Base-by-base conservation (phyloP, 2,113 vertebrate species). In the Lonchura striata region DNA sequence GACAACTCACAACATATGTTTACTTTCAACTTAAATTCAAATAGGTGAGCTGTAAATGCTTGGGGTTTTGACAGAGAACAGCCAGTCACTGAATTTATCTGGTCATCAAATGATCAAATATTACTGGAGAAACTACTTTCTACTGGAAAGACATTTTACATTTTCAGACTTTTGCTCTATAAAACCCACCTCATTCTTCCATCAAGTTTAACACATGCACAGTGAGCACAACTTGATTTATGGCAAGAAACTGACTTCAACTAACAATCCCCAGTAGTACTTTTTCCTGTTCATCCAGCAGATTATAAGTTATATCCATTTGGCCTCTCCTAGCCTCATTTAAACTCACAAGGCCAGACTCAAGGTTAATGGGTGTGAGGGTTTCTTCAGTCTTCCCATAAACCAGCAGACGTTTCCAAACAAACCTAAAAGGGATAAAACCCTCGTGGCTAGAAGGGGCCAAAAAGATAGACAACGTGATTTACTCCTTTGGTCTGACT, bases 81-180 rank as follows among this genome's bases (percentile, higher is more conserved):
- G 61, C 11, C 39, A 7, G 11, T 59, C 82, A 41, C 83, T 92
- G 96, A 96, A 92, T 93, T 91, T 23, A 80, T 77, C 66, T 86
- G 94, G 91, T 50, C 91, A 88, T 96, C 66, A 96, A 96, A 91
- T 28, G 28, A 60, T 60, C 92, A 96, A 96, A 92, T 79, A 91
- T 74, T 88, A 95, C 9, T 52, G 61, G 59, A 94, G 71, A 60
- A 97, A 96, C 12, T 0, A 86, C 63, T 88, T 93, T 92, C 86
- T 49, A 88, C 46, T 52, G 60, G 72, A 74, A 86, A 88, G 59
- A n/a, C 83, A 93, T 74, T 68, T 89, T 78, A 96, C 90, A 89
- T 95, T 95, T 91, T 89, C 86, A 96, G 78, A 64, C 88, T 92
- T 94, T 90, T 95, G 88, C 94, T 75, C 91, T 52, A 75, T n/a